These are phyloP conservation scores for Phortica okadai DNA, from an alignment of 2,888 invertebrate species.

Conservation along the genomic window DNA sequence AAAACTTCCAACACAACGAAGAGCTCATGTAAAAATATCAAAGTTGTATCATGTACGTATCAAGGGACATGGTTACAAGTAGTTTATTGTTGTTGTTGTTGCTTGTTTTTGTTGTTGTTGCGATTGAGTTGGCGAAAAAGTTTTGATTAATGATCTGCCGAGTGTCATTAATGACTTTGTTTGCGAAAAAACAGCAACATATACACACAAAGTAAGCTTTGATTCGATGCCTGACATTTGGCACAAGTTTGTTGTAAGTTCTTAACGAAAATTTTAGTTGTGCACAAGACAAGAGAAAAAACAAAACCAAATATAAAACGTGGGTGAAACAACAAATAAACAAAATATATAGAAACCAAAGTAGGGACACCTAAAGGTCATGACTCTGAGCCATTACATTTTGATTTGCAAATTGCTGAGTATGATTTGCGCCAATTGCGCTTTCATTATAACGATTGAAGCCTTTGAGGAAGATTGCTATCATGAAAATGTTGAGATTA, in stretches of 20 bases:
- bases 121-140: slow-evolving; percentile 9
- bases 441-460: slow-evolving; percentile 56
- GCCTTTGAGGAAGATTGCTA: slow-evolving; percentile 59
- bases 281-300: not conserved
- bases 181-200: not conserved
- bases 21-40: not conserved
- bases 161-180: slow-evolving; percentile 23
- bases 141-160: slow-evolving; percentile 28
- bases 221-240: not conserved
- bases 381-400: not conserved
- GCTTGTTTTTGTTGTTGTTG: slow-evolving; percentile 2
- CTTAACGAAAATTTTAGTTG: too few relatives aligned
- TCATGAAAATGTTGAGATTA: slow-evolving; percentile 48
- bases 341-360: not conserved
- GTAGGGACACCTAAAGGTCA: not conserved
- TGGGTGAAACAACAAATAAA: not conserved
- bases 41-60: slow-evolving; percentile 1
- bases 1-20: not conserved
- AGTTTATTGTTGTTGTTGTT: slow-evolving; percentile 3
- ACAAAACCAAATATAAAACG: not conserved
- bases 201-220: slow-evolving; percentile 8
- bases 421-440: not conserved
- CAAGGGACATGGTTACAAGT: not conserved
- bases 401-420: not conserved
- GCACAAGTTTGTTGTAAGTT: too few relatives aligned